Evolutionary conservation across 2,797 vertebrate species (phyloP).

Genomic region (Phataginus tetradactyla): DNA sequence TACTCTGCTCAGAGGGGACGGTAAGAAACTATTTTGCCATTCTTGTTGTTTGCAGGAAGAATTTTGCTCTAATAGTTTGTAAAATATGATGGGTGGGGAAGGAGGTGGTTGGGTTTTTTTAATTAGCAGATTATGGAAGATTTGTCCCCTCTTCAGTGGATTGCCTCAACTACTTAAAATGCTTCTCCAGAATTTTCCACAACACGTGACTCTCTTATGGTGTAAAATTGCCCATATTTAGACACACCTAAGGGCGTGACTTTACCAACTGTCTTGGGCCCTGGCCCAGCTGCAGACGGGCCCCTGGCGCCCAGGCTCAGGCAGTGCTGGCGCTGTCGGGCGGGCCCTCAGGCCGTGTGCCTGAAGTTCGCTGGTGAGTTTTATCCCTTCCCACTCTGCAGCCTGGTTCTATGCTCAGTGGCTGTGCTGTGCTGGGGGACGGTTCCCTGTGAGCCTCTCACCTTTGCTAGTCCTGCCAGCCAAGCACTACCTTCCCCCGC

Average conservation of each 20-base stretch:
- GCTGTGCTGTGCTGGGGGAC: neutral
- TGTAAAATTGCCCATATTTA: neutral
- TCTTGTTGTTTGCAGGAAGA: neutral
- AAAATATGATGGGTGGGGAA: neutral
- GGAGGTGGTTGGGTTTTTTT: neutral
- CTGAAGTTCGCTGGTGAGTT: neutral
- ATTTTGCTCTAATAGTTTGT: neutral
- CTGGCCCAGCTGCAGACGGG: rapidly evolving
- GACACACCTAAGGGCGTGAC: rapidly evolving
- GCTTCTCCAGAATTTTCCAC: neutral
- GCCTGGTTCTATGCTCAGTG: neutral
- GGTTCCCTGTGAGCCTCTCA: rapidly evolving
- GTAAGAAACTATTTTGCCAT: neutral
- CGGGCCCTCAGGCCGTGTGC: too few species aligned
- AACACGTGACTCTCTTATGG: neutral
- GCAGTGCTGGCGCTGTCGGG: neutral
- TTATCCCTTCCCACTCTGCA: neutral
- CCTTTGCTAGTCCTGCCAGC: neutral
- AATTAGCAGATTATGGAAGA: neutral
- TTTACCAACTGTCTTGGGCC: rapidly evolving
- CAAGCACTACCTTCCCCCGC: rapidly evolving
- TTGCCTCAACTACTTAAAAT: too few species aligned
- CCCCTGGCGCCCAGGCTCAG: rapidly evolving
- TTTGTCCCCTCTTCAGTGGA: neutral
- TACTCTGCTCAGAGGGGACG: neutral